Evolutionary conservation across 2,797 vertebrate species (phyloP), one percentile per base, ranked within the genome.

Genomic region (Anguilla obscura): DNA sequence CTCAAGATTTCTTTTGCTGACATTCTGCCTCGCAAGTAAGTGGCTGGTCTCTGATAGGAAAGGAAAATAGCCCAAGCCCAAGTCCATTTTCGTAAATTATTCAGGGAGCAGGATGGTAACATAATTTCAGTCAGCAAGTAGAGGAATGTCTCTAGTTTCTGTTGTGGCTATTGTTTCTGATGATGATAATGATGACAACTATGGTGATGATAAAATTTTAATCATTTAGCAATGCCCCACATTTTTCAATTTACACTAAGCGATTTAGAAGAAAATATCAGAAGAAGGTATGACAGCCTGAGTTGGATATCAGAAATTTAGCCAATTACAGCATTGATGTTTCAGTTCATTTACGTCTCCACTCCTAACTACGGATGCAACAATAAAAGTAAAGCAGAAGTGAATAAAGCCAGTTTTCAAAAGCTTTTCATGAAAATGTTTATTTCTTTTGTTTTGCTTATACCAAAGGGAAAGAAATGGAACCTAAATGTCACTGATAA

Each of bases 361-460:
- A 50, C 18, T 50, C 10, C 40, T 50, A 48, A 50, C 45, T 24
- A 56, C 21, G 40, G 33, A 58, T 82, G 33, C 4, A 4, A 16
- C 36, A 40, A 40, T 9, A 50, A 21, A 10, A 18, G 6, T 50
- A 50, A 4, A 83, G 8, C 83, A 84, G 14, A 9, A 40, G 45
- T 63, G 36, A 82, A 60, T 27, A 24, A 36, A 6, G 21, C 18
- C 63, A 66, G 24, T 66, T 36, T 36, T 14, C 10, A 79, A 40
- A 40, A 16, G 14, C 2, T 36, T 84, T 83, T 36, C n/a, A 21
- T 21, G 16, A 14, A 69, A 30, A 45, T 54, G 83, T 5, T n/a
- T 54, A n/a, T 54, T 24, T 66, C 30, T 40, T 54, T 45, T 45
- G 63, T 50, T 60, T 82, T 74, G 40, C 85, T 85, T 76, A 85